Evolutionary conservation across 2,888 invertebrate species (phyloP).

Genomic region (Galerucella nymphaeae): DNA sequence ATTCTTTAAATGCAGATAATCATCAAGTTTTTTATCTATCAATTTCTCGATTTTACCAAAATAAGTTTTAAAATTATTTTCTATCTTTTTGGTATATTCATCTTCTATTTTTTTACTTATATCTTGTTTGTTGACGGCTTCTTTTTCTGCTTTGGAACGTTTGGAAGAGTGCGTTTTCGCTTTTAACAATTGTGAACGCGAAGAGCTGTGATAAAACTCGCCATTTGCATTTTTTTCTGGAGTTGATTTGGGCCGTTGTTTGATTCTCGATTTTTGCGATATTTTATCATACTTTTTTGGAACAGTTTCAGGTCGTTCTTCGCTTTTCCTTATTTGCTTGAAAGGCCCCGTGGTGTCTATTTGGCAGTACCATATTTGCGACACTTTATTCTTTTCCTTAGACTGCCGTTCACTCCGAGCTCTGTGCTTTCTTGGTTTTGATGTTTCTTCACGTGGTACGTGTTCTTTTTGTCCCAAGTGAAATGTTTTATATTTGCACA

Average conservation of each 20-base stretch:
- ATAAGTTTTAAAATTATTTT: slow-evolving; percentile 48
- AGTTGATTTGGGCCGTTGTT: slow-evolving; percentile 10
- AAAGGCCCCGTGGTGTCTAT: slow-evolving; percentile 39
- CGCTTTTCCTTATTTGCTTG: slow-evolving; percentile 2
- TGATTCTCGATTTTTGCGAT: neutral
- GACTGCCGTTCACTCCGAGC: slow-evolving; percentile 25
- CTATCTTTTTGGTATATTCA: slow-evolving; percentile 43
- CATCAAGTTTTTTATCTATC: slow-evolving; percentile 48
- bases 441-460: slow-evolving; percentile 1
- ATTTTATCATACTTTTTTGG: neutral
- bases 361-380: slow-evolving; percentile 41
- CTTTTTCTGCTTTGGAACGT: neutral
- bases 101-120: slow-evolving; percentile 45
- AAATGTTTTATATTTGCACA: slow-evolving; percentile 41
- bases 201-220: neutral
- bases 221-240: slow-evolving; percentile 1
- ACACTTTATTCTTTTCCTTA: slow-evolving; percentile 8
- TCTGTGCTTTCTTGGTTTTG: slow-evolving; percentile 22
- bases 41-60: slow-evolving; percentile 47
- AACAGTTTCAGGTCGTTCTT: neutral
- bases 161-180: neutral
- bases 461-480: slow-evolving; percentile 15
- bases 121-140: neutral
- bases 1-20: slow-evolving; percentile 15
- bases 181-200: neutral